These are phyloP conservation scores for Sardinella longiceps DNA, from an alignment of 2,797 vertebrate genomes.

Conservation along the genomic window DNA sequence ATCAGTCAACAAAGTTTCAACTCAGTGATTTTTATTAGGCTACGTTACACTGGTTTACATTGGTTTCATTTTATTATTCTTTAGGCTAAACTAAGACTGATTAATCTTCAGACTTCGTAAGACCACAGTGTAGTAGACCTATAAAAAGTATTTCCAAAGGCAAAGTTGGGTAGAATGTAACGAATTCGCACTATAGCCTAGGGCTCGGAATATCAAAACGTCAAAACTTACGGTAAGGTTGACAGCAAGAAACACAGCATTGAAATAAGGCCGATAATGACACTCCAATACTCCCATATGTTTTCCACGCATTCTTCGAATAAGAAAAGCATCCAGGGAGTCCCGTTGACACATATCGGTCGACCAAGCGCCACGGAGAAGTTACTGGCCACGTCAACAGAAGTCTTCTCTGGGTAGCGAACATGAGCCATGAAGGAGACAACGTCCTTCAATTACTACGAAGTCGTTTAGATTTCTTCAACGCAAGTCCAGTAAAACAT, in stretches of 20 bases:
- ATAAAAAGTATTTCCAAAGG: no score
- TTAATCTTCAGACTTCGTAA: no score
- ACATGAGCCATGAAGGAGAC: constrained; percentile 57
- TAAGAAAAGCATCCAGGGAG: constrained; percentile 73
- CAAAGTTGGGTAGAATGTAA: no score
- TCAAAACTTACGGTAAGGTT: constrained; percentile 71
- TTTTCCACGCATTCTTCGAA: constrained; percentile 74
- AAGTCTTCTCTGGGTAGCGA: constrained; percentile 57
- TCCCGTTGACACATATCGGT: constrained; percentile 69
- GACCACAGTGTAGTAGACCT: no score
- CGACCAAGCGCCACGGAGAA: constrained; percentile 46
- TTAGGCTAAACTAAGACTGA: no score
- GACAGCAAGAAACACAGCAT: constrained; percentile 78
- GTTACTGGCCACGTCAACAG: constrained; percentile 54
- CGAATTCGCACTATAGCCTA: no score
- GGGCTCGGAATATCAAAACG: no score
- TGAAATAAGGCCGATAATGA: constrained; percentile 71
- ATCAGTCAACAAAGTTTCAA: background rate
- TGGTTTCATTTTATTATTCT: no score
- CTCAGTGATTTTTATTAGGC: no score
- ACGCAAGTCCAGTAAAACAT: background rate
- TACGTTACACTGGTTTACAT: no score
- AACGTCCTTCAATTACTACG: background rate
- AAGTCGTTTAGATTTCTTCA: constrained; percentile 4
- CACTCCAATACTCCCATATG: constrained; percentile 74